phyloP scores from a whole-genome alignment of 2,888 invertebrate species.

The Sminthurinus aureus region DNA sequence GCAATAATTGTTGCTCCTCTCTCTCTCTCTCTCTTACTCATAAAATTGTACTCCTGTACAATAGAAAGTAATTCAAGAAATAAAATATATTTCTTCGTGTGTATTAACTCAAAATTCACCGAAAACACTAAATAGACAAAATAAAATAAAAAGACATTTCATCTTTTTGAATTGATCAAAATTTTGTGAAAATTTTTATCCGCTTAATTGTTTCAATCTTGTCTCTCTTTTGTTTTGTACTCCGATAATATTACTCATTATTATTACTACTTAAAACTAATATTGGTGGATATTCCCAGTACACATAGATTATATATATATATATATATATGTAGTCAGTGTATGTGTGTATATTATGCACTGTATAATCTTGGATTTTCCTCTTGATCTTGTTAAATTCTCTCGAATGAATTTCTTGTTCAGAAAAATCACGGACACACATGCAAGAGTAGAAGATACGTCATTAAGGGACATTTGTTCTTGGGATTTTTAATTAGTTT shows the following conservation, averaged over 20 bases:
- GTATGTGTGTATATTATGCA: neutral
- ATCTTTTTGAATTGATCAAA: neutral
- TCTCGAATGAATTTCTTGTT: too few species aligned
- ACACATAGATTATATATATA: neutral
- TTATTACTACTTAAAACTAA: neutral
- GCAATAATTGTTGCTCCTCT: neutral
- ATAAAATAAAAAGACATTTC: too few species aligned
- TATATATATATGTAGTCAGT: neutral
- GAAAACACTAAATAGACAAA: constrained; percentile 2
- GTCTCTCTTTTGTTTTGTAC: neutral
- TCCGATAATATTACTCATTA: neutral
- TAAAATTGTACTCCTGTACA: neutral
- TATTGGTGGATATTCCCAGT: neutral
- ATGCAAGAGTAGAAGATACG: neutral
- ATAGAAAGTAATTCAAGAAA: neutral
- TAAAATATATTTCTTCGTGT: neutral
- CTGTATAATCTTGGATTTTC: neutral
- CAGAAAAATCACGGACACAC: too few species aligned
- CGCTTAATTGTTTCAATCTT: neutral
- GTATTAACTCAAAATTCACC: neutral
- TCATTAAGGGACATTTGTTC: neutral
- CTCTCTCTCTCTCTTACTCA: neutral
- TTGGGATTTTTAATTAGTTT: neutral
- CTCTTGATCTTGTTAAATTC: neutral
- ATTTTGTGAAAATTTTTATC: neutral